Evolutionary conservation across 2,113 vertebrate species (phyloP).

Genomic region (Orcinus orca): DNA sequence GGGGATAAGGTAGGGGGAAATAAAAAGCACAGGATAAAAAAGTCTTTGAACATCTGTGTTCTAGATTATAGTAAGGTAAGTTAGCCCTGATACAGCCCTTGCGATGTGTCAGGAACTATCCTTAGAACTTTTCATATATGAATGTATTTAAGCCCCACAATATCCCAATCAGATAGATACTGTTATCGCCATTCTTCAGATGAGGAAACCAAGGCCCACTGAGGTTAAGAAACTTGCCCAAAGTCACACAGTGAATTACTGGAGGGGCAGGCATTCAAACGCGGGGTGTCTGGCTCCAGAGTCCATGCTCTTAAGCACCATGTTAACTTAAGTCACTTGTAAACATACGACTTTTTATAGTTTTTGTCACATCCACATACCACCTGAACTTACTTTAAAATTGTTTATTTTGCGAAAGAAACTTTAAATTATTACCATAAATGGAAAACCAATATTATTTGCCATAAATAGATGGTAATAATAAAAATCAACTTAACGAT

Average conservation of each 20-base stretch:
- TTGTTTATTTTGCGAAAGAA: slow-evolving; percentile 10
- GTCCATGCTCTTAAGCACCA: neutral
- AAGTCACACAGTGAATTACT: neutral
- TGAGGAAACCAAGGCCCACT: neutral
- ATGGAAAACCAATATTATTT: neutral
- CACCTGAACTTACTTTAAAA: slow-evolving; percentile 6
- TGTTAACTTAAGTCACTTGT: neutral
- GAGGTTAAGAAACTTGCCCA: neutral
- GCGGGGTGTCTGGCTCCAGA: neutral
- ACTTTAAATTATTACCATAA: neutral
- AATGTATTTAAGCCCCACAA: neutral
- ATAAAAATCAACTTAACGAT: neutral
- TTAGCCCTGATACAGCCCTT: neutral
- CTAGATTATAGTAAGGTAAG: neutral
- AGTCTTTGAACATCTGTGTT: neutral
- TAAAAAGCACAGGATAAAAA: neutral
- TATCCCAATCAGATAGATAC: neutral
- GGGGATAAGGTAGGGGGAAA: neutral
- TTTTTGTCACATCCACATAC: neutral
- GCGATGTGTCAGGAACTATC: neutral
- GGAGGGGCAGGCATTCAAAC: neutral
- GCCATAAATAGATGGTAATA: neutral
- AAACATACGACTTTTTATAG: neutral
- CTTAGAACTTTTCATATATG: neutral
- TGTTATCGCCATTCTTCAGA: neutral